A percentile compares a stretch with the other conserved stretches of the same genome.
Evolutionary conservation across 2,797 vertebrate species (phyloP).

Genomic region (Helarctos malayanus): DNA sequence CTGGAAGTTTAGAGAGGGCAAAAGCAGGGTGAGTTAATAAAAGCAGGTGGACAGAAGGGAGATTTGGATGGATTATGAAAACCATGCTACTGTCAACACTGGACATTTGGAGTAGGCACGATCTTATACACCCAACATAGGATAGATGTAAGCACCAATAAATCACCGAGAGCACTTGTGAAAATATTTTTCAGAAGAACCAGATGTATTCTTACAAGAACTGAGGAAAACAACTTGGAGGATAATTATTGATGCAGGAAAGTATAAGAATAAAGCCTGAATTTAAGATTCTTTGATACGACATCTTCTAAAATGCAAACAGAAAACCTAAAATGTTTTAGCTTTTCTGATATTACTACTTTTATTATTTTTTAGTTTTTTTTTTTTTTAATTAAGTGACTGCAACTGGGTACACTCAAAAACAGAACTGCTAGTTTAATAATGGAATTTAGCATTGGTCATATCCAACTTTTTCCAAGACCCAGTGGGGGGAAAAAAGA

Average conservation of each 20-base stretch:
- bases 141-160: conserved; percentile 52
- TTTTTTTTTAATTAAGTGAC: not conserved
- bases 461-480: not conserved
- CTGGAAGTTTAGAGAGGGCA: not conserved
- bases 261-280: conserved; percentile 21
- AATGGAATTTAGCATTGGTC: not conserved
- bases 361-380: not conserved
- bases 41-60: not conserved
- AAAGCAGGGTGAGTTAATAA: not conserved
- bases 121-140: conserved; percentile 11
- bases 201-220: conserved; percentile 57
- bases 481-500: not conserved
- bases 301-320: conserved; percentile 13
- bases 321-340: not conserved
- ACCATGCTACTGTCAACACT: not conserved
- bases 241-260: conserved; percentile 59
- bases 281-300: conserved; percentile 42
- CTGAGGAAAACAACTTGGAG: conserved; percentile 38
- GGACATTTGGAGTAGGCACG: conserved; percentile 15
- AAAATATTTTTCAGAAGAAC: conserved; percentile 59
- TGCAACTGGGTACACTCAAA: not conserved
- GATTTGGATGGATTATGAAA: not conserved
- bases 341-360: not conserved
- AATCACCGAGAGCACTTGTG: conserved; percentile 46
- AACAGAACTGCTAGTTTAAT: not conserved